Base-by-base conservation (phyloP, 1,140 invertebrate species). In the Triops longicaudatus region DNA sequence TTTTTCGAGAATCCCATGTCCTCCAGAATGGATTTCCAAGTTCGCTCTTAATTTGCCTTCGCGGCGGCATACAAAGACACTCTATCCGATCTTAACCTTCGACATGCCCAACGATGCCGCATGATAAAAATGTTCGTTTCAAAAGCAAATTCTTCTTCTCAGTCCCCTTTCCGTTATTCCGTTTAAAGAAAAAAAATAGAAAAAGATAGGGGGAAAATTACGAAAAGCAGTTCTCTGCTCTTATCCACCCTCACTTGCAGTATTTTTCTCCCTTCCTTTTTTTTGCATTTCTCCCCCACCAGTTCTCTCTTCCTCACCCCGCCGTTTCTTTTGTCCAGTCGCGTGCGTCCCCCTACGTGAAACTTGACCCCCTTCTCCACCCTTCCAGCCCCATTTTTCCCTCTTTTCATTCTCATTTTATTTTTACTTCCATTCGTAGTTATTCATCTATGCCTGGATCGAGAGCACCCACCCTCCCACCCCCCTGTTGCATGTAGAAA, bases 401-500 rank as follows among this genome's bases (percentile, higher is more conserved):
- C 43, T 43, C 43, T 42, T 74, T 50, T 72, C 44, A n/a, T n/a
- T n/a, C 50, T 22, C 50, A n/a, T 63, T 22, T 22, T 22, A n/a
- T 63, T 63, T 63, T 63, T 2, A 63, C 5, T 22, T 63, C 50
- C 3, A n/a, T 63, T 63, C 22, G 17, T n/a, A 22, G 1, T 22
- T 63, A 17, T 63, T n/a, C 63, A 43, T 27, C 72, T 74, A 11
- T 50, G 17, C 78, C 75, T 78, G 80, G 80, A 80, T 31, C 37
- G 10, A 73, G 17, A 28, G 71, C n/a, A 74, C 72, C 12, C 63
- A n/a, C 17, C 79, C 43, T 44, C 43, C 17, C n/a, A n/a, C 50
- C 14, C 4, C 50, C n/a, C 50, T 63, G 50, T 63, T 63, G 50
- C 50, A 63, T 22, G 14, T 63, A 22, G 50, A 63, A 63, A 44